Base-by-base conservation (phyloP, 1,140 invertebrate genomes). In the Latrodectus geometricus region DNA sequence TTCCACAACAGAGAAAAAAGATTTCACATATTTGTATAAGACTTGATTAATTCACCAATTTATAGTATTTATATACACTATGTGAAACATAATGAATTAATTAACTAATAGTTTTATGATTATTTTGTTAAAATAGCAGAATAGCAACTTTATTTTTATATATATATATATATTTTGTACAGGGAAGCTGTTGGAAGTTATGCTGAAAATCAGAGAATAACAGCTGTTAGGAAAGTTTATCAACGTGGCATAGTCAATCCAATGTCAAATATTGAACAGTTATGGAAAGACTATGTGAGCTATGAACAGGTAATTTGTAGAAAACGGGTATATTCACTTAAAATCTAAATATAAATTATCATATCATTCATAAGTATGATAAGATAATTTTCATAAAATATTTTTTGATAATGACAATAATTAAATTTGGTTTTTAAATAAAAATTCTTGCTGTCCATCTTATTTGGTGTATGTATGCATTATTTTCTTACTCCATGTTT, bases 151-250 rank as follows among this genome's bases (percentile, higher is more conserved):
- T 4, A 15, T 65, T 7, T 61, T 11, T 11, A 61, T 9, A 15
- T 65, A 4, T 65, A 15, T 4, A 65, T 79, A 14, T 82, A 56
- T 72, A 85, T 80, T 73, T 85, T 75, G 81, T 90, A 82, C 86
- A 93, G 93, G 0, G 98, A 99, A 89, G 98, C 98, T 17, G 95
- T 98, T 4, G 98, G 98, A 8, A 98, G 97, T 9, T 99, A 99
- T 92, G 98, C 98, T 0, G 98, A 99, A 91, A 99, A 99, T 92
- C 98, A 99, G 92, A 97, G 98, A 91, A 99, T 99, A 73, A 98
- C 97, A 73, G 98, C 98, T 20, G 97, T 99, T 8, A 93, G 98
- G 75, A 98, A 99, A 92, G 96, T 98, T 90, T 93, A 92, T 88
- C 92, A 92, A 85, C 80, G 91, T 75, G 92, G 91, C 9, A 91